Conservation (phyloP, 2,113 vertebrate genomes). For the Corythoichthys haematopterus region DNA sequence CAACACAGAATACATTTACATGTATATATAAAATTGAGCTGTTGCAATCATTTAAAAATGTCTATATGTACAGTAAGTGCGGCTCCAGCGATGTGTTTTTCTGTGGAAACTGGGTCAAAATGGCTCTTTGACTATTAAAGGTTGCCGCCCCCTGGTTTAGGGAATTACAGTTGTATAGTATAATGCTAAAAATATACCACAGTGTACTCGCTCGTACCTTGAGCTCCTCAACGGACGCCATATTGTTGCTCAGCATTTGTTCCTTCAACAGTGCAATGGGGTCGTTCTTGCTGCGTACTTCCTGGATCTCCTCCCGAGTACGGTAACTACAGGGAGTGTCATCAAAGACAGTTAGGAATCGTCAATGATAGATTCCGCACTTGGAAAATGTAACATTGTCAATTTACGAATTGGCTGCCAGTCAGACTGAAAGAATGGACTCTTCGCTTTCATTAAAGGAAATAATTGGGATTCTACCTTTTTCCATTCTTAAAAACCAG, state of each 20-base stretch:
- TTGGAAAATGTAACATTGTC: background rate
- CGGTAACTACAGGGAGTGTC: constrained; percentile 79
- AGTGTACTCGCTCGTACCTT: constrained; percentile 73
- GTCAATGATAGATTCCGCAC: background rate
- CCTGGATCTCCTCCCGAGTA: constrained; percentile 94
- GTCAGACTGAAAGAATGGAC: background rate
- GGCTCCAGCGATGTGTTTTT: too few species aligned
- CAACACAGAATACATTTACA: too few species aligned
- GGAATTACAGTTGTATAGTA: too few species aligned
- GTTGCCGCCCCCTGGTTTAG: too few species aligned
- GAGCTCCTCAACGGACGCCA: constrained; percentile 85
- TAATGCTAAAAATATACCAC: too few species aligned
- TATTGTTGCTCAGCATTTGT: constrained; percentile 86
- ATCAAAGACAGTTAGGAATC: background rate
- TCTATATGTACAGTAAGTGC: too few species aligned
- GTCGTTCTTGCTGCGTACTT: constrained; percentile 96
- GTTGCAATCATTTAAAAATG: too few species aligned
- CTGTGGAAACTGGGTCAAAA: too few species aligned
- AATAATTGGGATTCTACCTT: too few species aligned
- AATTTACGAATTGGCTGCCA: background rate
- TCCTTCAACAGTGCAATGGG: constrained; percentile 93
- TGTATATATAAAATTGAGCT: too few species aligned
- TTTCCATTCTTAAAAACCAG: too few species aligned
- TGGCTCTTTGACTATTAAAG: too few species aligned
- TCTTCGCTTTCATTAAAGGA: background rate